Conservation (phyloP, 2,113 vertebrate species). For the Actenoides hombroni region DNA sequence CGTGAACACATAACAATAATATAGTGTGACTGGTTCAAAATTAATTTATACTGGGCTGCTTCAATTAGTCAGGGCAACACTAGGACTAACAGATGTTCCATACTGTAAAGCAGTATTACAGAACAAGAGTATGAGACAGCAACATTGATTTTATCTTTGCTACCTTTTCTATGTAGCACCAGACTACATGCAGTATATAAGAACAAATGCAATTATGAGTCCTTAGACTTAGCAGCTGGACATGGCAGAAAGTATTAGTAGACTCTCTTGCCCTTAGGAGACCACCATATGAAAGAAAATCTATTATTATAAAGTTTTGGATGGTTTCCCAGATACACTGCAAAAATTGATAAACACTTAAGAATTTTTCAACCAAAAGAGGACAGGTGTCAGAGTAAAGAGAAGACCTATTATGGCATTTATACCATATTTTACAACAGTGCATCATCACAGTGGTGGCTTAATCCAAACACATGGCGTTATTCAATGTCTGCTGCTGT, state of each 20-base stretch:
- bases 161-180: not conserved
- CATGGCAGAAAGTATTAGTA: not conserved
- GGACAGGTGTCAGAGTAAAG: not conserved
- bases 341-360: not conserved
- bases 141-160: not conserved
- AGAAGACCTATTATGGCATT: not conserved
- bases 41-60: not conserved
- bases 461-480: not conserved
- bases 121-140: not conserved
- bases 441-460: not conserved
- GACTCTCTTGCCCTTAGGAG: not conserved
- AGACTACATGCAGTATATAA: not conserved
- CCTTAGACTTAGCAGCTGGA: not conserved
- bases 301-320: not conserved
- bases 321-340: conserved; percentile 6
- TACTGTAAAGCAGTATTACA: not conserved
- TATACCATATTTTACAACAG: not conserved
- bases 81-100: not conserved
- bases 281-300: not conserved
- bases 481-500: not conserved
- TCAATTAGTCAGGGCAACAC: not conserved
- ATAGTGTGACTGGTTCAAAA: not conserved
- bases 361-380: not conserved
- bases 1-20: not conserved
- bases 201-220: not conserved